These are phyloP conservation scores for Microhierax caerulescens DNA, from an alignment of 2,797 vertebrate genomes.

Conservation along the genomic window DNA sequence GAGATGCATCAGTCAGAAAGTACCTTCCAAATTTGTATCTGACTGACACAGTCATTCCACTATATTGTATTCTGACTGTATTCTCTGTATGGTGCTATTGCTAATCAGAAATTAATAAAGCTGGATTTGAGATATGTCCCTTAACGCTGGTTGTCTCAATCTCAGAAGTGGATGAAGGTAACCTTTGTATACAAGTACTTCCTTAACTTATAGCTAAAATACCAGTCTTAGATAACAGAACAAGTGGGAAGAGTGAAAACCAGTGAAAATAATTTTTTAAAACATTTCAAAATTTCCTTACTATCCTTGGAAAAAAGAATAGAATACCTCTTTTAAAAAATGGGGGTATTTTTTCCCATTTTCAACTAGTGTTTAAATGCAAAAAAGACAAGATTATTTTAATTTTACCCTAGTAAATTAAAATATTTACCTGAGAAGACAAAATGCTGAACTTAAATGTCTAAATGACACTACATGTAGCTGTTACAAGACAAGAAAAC, in stretches of 20 bases:
- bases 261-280: neutral
- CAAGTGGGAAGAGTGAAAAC: neutral
- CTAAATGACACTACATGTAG: neutral
- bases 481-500: neutral
- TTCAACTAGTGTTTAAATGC: neutral
- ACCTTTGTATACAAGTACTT: neutral
- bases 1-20: neutral
- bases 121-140: neutral
- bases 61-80: neutral
- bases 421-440: neutral
- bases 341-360: neutral
- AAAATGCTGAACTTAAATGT: neutral
- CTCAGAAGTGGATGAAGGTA: neutral
- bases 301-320: neutral
- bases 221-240: neutral
- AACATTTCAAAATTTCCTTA: neutral
- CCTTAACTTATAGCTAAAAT: neutral
- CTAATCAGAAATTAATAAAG: neutral
- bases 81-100: neutral
- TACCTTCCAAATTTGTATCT: neutral
- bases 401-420: neutral
- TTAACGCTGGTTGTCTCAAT: neutral
- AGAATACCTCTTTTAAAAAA: neutral
- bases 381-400: neutral
- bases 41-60: neutral